phyloP scores from a whole-genome alignment of 2,888 invertebrate species.

The Heliconius charithonia region DNA sequence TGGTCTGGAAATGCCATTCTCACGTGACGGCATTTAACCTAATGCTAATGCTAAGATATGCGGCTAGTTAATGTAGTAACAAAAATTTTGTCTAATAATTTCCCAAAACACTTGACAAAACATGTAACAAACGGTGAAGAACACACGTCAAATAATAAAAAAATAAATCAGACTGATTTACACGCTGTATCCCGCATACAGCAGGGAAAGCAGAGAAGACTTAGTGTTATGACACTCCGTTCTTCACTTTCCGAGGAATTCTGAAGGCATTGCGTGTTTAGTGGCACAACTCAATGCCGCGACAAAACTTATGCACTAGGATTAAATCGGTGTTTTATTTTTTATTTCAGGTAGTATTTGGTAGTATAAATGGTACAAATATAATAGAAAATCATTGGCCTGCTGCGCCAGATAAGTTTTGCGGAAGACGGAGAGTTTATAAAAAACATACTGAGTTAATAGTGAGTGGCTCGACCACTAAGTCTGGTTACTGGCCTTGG shows the following conservation, averaged over 20 bases:
- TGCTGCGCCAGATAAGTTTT: conserved; percentile 1
- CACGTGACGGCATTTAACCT: not conserved
- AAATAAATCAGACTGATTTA: too few species aligned
- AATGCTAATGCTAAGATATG: too few species aligned
- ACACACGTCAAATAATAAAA: not conserved
- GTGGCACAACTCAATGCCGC: too few species aligned
- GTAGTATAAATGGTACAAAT: not conserved
- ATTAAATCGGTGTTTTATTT: not conserved
- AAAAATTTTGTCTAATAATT: too few species aligned
- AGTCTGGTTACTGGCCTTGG: conserved; percentile 16
- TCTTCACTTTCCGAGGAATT: too few species aligned
- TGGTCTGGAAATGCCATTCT: too few species aligned
- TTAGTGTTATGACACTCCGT: too few species aligned
- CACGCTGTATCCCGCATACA: too few species aligned
- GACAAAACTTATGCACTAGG: not conserved
- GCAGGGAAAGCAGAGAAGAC: too few species aligned
- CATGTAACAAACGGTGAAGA: not conserved
- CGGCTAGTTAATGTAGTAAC: not conserved
- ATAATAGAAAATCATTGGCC: conserved; percentile 1
- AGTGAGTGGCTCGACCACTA: not conserved
- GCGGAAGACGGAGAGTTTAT: conserved; percentile 14
- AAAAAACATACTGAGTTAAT: conserved; percentile 7
- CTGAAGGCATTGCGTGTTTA: too few species aligned
- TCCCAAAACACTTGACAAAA: too few species aligned
- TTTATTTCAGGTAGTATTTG: not conserved